Evolutionary conservation across 2,797 vertebrate genomes (phyloP).

Genomic region (Schizopygopsis malacanthus): DNA sequence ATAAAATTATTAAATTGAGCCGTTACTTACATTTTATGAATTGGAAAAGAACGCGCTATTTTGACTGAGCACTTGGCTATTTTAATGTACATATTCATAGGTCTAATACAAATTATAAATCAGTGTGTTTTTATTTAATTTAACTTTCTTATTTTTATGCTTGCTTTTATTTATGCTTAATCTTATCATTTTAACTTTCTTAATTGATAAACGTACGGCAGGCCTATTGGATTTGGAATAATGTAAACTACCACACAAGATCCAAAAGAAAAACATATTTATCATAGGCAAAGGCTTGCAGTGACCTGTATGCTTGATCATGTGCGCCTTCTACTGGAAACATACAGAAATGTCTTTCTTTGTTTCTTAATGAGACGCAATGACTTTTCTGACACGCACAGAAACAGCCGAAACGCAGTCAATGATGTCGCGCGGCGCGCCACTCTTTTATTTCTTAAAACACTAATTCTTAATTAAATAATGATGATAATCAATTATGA

Average conservation of each 20-base stretch:
- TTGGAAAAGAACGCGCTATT: not conserved
- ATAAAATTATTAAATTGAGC: not conserved
- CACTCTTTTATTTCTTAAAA: not conserved
- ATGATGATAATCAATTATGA: not conserved
- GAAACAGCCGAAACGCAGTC: not conserved
- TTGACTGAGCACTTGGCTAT: not conserved
- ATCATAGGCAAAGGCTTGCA: constrained; percentile 34
- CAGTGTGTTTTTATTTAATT: not conserved
- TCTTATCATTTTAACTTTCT: not conserved
- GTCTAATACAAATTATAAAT: not conserved
- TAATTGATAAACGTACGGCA: not conserved
- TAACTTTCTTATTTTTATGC: not conserved
- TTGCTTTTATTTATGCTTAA: not conserved
- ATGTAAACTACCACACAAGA: constrained; percentile 32
- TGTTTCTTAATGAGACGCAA: constrained; percentile 24
- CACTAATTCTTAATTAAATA: not conserved
- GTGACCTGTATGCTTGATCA: constrained; percentile 74
- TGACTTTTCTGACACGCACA: not conserved
- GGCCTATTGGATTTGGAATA: constrained; percentile 7
- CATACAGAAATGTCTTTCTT: constrained; percentile 8
- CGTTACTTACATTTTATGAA: not conserved
- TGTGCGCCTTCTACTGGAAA: constrained; percentile 93
- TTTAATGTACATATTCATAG: not conserved
- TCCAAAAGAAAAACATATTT: constrained; percentile 42
- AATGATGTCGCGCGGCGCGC: not conserved